Evolutionary conservation across 2,797 vertebrate species (phyloP).

Genomic region (Pseudopleuronectes americanus): DNA sequence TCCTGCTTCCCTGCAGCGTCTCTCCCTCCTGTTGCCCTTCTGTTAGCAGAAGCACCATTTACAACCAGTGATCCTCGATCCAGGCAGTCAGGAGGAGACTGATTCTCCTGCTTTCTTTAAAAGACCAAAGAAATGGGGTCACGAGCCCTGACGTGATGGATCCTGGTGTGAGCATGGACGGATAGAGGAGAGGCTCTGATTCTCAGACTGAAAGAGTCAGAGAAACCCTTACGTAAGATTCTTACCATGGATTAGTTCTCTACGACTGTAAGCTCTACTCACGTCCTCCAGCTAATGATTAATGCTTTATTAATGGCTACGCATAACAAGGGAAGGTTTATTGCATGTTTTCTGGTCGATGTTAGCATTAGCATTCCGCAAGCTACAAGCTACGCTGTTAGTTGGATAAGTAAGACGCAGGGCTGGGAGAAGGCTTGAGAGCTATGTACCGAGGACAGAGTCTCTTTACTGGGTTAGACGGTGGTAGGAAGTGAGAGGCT

Average conservation of each 20-base stretch:
- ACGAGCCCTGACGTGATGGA: constrained; percentile 12
- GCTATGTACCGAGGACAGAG: constrained; percentile 64
- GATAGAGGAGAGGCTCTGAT: constrained; percentile 14
- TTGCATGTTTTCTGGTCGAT: constrained; percentile 29
- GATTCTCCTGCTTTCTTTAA: constrained; percentile 2
- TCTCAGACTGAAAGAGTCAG: constrained; percentile 3
- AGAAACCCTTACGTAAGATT: constrained; percentile 25
- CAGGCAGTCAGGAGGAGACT: constrained; percentile 20
- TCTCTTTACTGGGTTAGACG: constrained; percentile 76
- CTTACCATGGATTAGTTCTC: constrained; percentile 19
- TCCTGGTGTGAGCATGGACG: constrained; percentile 19
- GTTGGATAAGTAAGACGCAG: constrained; percentile 49
- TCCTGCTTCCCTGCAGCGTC: constrained; percentile 36
- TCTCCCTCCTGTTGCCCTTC: constrained; percentile 26
- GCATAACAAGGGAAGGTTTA: constrained; percentile 23
- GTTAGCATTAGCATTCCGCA: constrained; percentile 46
- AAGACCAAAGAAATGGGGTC: neutral
- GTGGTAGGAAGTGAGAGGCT: constrained; percentile 78
- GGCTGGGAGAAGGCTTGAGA: constrained; percentile 28
- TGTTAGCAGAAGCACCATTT: constrained; percentile 53
- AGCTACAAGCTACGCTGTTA: constrained; percentile 65
- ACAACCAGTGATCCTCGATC: constrained; percentile 3
- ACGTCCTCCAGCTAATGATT: constrained; percentile 44
- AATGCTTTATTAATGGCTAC: constrained; percentile 41
- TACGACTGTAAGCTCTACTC: constrained; percentile 24